phyloP scores from a whole-genome alignment of 1,140 invertebrate genomes.

The Drusus annulatus region DNA sequence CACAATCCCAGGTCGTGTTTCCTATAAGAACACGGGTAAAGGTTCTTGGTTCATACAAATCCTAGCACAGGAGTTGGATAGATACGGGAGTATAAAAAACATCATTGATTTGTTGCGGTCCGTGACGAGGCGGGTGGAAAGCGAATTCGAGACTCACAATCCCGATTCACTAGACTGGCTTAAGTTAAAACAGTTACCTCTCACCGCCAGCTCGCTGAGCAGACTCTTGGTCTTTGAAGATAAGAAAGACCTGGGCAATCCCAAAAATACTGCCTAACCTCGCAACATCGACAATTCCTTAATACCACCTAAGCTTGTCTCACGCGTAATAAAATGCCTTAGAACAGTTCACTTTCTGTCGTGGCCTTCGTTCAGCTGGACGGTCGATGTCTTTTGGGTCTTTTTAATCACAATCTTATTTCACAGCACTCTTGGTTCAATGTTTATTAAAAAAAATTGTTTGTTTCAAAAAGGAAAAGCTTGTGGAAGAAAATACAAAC shows the following conservation, averaged over 20 bases:
- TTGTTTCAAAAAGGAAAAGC: too few relatives aligned
- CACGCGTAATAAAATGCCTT: too few relatives aligned
- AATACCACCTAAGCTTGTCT: too few relatives aligned
- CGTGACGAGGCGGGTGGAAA: slow-evolving; percentile 89
- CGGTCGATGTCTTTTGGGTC: slow-evolving; percentile 64
- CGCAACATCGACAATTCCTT: too few relatives aligned
- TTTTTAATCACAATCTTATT: slow-evolving; percentile 62
- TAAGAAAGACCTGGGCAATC: slow-evolving; percentile 54
- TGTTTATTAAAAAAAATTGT: too few relatives aligned
- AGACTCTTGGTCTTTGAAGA: slow-evolving; percentile 81
- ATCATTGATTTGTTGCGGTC: slow-evolving; percentile 91
- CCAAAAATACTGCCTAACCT: too few relatives aligned
- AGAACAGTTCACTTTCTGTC: too few relatives aligned
- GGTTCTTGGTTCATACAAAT: slow-evolving; percentile 98
- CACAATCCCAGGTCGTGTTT: slow-evolving; percentile 93
- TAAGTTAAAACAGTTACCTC: slow-evolving; percentile 95
- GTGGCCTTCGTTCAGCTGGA: slow-evolving; percentile 31
- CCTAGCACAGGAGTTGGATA: slow-evolving; percentile 83
- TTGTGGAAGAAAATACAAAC: too few relatives aligned
- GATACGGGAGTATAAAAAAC: slow-evolving; percentile 83
- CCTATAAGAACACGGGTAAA: slow-evolving; percentile 93
- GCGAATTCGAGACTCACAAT: slow-evolving; percentile 92
- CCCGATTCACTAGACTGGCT: slow-evolving; percentile 87
- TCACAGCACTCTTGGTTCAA: too few relatives aligned
- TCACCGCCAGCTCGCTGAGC: slow-evolving; percentile 93